A percentile compares a stretch with the other conserved stretches of the same genome.
phyloP scores from a whole-genome alignment of 2,888 invertebrate genomes.

The Teinopalpus imperialis region DNA sequence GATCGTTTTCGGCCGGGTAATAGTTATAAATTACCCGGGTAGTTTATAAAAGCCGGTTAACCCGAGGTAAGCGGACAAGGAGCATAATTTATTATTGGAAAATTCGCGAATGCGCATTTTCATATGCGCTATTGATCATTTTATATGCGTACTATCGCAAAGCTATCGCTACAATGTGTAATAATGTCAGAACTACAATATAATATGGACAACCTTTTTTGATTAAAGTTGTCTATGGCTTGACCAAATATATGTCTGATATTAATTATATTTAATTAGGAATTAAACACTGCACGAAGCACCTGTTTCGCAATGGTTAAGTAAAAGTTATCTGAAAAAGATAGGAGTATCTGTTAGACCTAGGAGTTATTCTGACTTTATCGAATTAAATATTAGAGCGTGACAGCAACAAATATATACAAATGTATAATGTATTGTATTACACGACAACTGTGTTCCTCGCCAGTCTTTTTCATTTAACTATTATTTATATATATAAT shows the following conservation, averaged over 20 bases:
- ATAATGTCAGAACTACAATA: constrained; percentile 15
- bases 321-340: no score
- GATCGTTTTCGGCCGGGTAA: constrained; percentile 78
- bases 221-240: neutral
- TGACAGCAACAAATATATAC: neutral
- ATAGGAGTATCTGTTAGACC: no score
- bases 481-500: no score
- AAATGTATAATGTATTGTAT: no score
- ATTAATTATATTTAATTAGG: no score
- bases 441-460: no score
- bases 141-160: constrained; percentile 33
- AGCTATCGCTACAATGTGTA: constrained; percentile 18
- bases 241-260: no score
- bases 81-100: constrained; percentile 79
- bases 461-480: no score
- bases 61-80: constrained; percentile 80
- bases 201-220: neutral
- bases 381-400: no score
- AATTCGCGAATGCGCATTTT: constrained; percentile 73
- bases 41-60: constrained; percentile 82
- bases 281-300: no score
- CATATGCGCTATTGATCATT: constrained; percentile 62
- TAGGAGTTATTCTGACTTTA: no score
- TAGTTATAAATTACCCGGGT: constrained; percentile 81
- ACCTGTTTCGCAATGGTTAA: no score